A percentile compares a stretch with the other conserved stretches of the same genome.
Evolutionary conservation across 2,797 vertebrate genomes (phyloP).

Genomic region (Enteromius anoplus): DNA sequence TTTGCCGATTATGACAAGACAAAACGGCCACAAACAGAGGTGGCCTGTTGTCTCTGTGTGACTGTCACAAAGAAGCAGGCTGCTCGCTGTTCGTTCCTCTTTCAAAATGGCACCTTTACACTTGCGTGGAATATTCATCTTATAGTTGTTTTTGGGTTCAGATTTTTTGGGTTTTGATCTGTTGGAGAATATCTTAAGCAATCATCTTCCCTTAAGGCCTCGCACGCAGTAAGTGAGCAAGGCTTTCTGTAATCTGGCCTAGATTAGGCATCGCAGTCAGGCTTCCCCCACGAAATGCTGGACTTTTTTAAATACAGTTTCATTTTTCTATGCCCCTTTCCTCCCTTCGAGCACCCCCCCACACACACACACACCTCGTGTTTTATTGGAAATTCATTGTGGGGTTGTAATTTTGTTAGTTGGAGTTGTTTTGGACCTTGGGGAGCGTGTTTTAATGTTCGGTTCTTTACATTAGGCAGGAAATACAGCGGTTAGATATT

Average conservation of each 20-base stretch:
- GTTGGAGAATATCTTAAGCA: constrained; percentile 39
- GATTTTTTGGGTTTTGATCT: constrained; percentile 35
- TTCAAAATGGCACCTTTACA: background rate
- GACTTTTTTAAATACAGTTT: constrained; percentile 59
- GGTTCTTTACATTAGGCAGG: constrained; percentile 43
- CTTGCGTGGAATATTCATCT: background rate
- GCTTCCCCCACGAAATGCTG: constrained; percentile 53
- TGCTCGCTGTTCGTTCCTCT: constrained; percentile 16
- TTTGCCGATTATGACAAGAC: constrained; percentile 33
- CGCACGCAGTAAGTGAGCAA: constrained; percentile 52
- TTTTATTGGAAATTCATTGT: constrained; percentile 56
- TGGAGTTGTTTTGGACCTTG: constrained; percentile 45
- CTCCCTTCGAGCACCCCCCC: background rate
- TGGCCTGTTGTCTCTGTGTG: constrained; percentile 16
- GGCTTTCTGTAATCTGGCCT: constrained; percentile 56
- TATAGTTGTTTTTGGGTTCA: background rate
- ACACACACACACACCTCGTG: background rate
- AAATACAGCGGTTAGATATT: constrained; percentile 10
- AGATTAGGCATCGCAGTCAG: constrained; percentile 58
- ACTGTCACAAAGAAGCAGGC: constrained; percentile 16
- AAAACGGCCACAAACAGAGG: constrained; percentile 14
- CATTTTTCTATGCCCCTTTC: constrained; percentile 51
- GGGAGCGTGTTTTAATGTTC: constrained; percentile 39
- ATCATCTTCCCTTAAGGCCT: constrained; percentile 38
- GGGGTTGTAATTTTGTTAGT: constrained; percentile 51